Evolutionary conservation across 2,797 vertebrate genomes (phyloP).

Genomic region (Silurus aristotelis): DNA sequence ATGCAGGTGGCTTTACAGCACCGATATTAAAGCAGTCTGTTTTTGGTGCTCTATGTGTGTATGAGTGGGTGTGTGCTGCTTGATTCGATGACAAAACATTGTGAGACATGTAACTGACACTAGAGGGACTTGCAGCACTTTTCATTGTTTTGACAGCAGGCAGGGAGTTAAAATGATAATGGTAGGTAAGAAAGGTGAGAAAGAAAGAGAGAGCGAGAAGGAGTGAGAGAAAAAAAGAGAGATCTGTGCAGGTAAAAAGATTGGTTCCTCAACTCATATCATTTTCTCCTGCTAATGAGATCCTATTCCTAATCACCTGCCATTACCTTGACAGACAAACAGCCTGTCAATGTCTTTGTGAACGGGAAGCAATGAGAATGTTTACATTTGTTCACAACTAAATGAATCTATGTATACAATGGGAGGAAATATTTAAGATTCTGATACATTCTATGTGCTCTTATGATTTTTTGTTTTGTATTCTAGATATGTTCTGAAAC

Average conservation of each 20-base stretch:
- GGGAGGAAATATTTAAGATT: not conserved
- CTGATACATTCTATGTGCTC: not conserved
- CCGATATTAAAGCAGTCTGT: not conserved
- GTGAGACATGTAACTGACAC: slow-evolving; percentile 7
- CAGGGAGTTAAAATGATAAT: not conserved
- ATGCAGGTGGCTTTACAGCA: not conserved
- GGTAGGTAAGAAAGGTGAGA: not conserved
- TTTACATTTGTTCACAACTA: not conserved
- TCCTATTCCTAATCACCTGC: slow-evolving; percentile 62
- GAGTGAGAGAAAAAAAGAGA: slow-evolving; percentile 3
- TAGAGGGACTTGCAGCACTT: slow-evolving; percentile 26
- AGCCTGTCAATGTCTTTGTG: slow-evolving; percentile 47
- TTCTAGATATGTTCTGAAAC: not conserved
- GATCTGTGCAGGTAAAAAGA: not conserved
- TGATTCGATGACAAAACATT: slow-evolving; percentile 12
- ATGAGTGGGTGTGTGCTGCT: not conserved
- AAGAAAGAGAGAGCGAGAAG: not conserved
- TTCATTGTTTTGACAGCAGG: slow-evolving; percentile 27
- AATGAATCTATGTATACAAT: not conserved
- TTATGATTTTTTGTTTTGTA: not conserved
- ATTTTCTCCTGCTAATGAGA: slow-evolving; percentile 58
- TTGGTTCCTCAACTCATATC: slow-evolving; percentile 4
- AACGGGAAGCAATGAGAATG: not conserved
- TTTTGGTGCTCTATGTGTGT: not conserved
- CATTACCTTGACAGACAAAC: slow-evolving; percentile 65